A percentile compares a stretch with the other conserved stretches of the same genome.
Evolutionary conservation across 2,113 vertebrate species (phyloP).

Genomic region (Elachura formosa): DNA sequence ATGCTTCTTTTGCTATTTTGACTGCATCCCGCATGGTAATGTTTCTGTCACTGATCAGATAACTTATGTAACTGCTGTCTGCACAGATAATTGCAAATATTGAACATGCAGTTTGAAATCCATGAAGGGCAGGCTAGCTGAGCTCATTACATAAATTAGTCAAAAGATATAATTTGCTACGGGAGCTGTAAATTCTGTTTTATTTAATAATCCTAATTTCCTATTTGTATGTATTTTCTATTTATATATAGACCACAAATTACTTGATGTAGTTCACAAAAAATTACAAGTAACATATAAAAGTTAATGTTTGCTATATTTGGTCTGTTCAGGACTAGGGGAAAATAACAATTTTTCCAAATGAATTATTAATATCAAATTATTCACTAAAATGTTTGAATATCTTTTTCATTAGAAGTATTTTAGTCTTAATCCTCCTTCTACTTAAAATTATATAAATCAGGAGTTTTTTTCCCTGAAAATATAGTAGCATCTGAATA

Average conservation of each 20-base stretch:
- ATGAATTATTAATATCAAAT: neutral
- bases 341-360: neutral
- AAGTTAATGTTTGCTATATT: neutral
- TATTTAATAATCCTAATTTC: conserved; percentile 26
- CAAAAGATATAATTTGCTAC: conserved; percentile 20
- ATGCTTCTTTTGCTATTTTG: neutral
- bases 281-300: neutral
- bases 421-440: neutral
- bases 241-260: neutral
- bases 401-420: neutral
- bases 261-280: neutral
- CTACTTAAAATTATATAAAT: neutral
- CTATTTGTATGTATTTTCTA: too few relatives aligned
- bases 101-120: conserved; percentile 51
- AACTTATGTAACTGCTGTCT: conserved; percentile 32
- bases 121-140: conserved; percentile 12
- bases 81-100: conserved; percentile 47
- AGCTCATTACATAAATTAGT: conserved; percentile 43
- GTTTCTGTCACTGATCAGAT: neutral
- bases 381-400: neutral
- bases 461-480: neutral
- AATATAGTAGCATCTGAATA: neutral
- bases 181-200: conserved; percentile 22
- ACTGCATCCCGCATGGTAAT: neutral
- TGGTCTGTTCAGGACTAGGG: neutral